A percentile compares a stretch with the other conserved stretches of the same genome.
Conservation (phyloP, 2,888 invertebrate genomes). For the Hirtodrosophila trivittata region DNA sequence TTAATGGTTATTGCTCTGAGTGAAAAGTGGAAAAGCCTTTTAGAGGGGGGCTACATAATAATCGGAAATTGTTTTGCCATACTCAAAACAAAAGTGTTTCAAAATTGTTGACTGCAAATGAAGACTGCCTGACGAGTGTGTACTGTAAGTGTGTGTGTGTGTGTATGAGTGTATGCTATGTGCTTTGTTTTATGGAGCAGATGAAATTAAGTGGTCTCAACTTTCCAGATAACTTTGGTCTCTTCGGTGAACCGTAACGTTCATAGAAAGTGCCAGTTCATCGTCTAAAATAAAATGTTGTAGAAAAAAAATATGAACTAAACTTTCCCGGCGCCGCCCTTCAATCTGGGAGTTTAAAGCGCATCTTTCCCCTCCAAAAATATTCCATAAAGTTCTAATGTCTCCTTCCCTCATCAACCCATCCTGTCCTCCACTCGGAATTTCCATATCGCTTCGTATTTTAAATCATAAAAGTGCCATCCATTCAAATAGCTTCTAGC, state of each 20-base stretch:
- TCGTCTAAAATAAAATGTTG: background rate
- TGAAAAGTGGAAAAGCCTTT: slow-evolving; percentile 40
- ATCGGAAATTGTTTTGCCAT: slow-evolving; percentile 73
- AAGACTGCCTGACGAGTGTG: background rate
- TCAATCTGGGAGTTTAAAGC: background rate
- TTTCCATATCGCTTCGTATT: slow-evolving; percentile 18
- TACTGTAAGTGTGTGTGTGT: background rate
- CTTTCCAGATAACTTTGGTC: slow-evolving; percentile 10
- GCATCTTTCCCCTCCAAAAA: background rate
- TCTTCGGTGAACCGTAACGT: too few relatives aligned
- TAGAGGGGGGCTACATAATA: slow-evolving; percentile 42
- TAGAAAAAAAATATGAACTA: background rate
- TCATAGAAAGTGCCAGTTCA: too few relatives aligned
- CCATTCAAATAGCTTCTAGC: slow-evolving; percentile 48
- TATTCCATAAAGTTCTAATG: slow-evolving; percentile 28
- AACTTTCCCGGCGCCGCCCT: background rate
- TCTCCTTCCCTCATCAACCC: background rate
- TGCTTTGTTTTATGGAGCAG: slow-evolving; percentile 43
- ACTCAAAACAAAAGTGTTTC: slow-evolving; percentile 9
- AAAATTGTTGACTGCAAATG: slow-evolving; percentile 12
- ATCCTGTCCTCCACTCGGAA: background rate
- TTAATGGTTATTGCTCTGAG: slow-evolving; percentile 75
- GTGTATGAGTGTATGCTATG: background rate
- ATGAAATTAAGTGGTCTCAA: slow-evolving; percentile 45
- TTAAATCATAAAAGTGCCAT: slow-evolving; percentile 55